phyloP scores from a whole-genome alignment of 2,888 invertebrate species.

The Coenonympha glycerion region DNA sequence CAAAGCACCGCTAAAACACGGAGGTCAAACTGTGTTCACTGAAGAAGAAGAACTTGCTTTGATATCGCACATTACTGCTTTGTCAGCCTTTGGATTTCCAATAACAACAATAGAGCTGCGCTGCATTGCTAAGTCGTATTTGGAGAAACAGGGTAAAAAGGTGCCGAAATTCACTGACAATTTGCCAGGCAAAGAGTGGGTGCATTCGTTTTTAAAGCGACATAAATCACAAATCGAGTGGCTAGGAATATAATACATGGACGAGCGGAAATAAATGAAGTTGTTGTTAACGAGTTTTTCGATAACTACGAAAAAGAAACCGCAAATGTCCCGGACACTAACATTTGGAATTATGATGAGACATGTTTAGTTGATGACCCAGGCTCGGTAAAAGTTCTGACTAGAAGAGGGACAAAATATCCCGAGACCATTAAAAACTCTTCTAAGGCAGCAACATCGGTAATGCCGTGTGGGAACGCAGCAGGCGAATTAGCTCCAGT shows the following conservation, averaged over 20 bases:
- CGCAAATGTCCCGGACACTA: not conserved
- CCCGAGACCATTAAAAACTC: not conserved
- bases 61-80: not conserved
- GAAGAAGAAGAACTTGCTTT: not conserved
- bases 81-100: not conserved
- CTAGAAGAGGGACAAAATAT: not conserved
- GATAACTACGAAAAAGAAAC: not conserved
- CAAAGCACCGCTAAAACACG: not conserved
- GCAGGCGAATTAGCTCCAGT: not conserved
- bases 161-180: not conserved
- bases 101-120: not conserved
- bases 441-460: not conserved
- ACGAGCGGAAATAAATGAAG: no score
- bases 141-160: not conserved
- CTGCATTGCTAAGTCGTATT: not conserved
- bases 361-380: not conserved
- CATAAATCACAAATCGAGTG: no score
- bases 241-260: no score
- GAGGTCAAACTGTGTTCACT: not conserved
- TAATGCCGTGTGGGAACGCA: not conserved
- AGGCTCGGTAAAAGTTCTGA: not conserved
- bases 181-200: not conserved
- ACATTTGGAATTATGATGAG: not conserved
- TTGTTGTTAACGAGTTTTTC: no score
- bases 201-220: not conserved